phyloP scores from a whole-genome alignment of 2,888 invertebrate species.

The Micoletzkya japonica region DNA sequence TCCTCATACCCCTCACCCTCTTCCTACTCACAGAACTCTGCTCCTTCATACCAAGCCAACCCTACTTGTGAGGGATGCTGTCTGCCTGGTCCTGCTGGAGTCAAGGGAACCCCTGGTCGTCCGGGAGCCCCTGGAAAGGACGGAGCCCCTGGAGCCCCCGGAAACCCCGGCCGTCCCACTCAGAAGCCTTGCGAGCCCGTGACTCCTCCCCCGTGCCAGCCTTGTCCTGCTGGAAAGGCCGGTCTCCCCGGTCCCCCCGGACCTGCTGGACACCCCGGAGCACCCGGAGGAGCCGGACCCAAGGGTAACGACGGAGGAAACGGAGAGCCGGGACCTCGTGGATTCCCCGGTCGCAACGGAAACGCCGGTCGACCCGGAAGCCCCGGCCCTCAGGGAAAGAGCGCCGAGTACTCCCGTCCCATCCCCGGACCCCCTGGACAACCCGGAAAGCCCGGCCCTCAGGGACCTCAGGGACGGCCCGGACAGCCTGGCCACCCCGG shows the following conservation, averaged over 20 bases:
- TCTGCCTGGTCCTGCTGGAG: slow-evolving; percentile 56
- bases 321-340: slow-evolving; percentile 27
- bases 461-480: slow-evolving; percentile 24
- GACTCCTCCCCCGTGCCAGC: slow-evolving; percentile 63
- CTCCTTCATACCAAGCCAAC: slow-evolving; percentile 17
- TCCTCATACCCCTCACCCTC: not conserved
- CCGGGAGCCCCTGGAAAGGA: slow-evolving; percentile 60
- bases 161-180: slow-evolving; percentile 61
- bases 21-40: slow-evolving; percentile 7
- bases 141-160: slow-evolving; percentile 61
- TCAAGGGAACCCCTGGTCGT: slow-evolving; percentile 56
- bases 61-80: slow-evolving; percentile 50
- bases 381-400: slow-evolving; percentile 34
- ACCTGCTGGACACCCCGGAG: slow-evolving; percentile 41
- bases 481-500: slow-evolving; percentile 25
- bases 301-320: slow-evolving; percentile 33
- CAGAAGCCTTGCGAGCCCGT: slow-evolving; percentile 58
- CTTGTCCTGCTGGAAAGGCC: slow-evolving; percentile 49
- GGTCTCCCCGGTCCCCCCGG: slow-evolving; percentile 47
- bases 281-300: slow-evolving; percentile 38
- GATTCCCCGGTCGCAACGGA: slow-evolving; percentile 34
- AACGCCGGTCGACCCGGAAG: slow-evolving; percentile 40
- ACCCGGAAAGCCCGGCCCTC: slow-evolving; percentile 27
- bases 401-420: slow-evolving; percentile 25
- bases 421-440: slow-evolving; percentile 29